phyloP scores from a whole-genome alignment of 2,888 invertebrate species.

The Sesamia inferens region DNA sequence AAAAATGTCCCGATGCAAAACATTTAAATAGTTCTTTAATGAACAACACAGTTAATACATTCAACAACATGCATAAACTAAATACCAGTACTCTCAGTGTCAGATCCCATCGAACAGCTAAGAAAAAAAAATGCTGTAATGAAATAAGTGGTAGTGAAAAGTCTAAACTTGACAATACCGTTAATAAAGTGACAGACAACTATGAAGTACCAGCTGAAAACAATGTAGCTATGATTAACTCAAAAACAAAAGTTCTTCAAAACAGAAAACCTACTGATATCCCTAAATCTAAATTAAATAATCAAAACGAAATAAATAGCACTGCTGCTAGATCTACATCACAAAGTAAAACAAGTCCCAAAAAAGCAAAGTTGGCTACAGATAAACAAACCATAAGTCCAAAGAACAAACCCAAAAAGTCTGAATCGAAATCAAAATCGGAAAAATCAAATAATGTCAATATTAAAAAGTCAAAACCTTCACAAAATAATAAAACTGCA shows the following conservation, averaged over 20 bases:
- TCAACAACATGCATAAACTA: slow-evolving; percentile 58
- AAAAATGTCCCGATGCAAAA: slow-evolving; percentile 27
- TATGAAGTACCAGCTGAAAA: slow-evolving; percentile 5
- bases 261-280: slow-evolving; percentile 15
- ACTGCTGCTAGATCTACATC: slow-evolving; percentile 2
- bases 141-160: slow-evolving; percentile 39
- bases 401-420: slow-evolving; percentile 22
- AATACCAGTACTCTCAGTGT: slow-evolving; percentile 58
- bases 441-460: slow-evolving; percentile 16
- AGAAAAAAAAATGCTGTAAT: slow-evolving; percentile 52
- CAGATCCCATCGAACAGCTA: slow-evolving; percentile 65
- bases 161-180: slow-evolving; percentile 18
- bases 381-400: slow-evolving; percentile 16
- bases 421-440: slow-evolving; percentile 25
- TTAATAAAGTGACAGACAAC: slow-evolving; percentile 27
- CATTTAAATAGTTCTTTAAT: slow-evolving; percentile 43
- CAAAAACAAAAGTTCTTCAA: slow-evolving; percentile 12
- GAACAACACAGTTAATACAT: slow-evolving; percentile 46
- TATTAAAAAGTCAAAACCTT: slow-evolving; percentile 15
- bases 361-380: slow-evolving; percentile 7
- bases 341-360: slow-evolving; percentile 26
- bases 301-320: slow-evolving; percentile 26
- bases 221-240: slow-evolving; percentile 11
- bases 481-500: slow-evolving; percentile 19
- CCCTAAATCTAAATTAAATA: slow-evolving; percentile 36